Base-by-base conservation (phyloP, 2,888 invertebrate species). In the Cyaniris semiargus region DNA sequence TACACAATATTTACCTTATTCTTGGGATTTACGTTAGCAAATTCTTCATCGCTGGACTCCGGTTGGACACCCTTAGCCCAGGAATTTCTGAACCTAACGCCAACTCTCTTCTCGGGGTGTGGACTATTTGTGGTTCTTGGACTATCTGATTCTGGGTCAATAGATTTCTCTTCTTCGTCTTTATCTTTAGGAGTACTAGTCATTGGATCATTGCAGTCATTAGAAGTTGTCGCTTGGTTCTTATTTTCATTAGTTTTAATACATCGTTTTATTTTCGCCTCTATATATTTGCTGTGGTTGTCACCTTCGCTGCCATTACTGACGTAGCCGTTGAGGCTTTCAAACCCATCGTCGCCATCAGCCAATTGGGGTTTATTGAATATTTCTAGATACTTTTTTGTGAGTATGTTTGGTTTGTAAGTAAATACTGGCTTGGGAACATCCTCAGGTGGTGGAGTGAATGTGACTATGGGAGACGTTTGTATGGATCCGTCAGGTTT, bases 261-360 rank as follows among this genome's bases (percentile, higher is more conserved):
- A 44, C 70, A 71, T 48, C 58, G 53, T 74, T 76, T 78, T 18
- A 31, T 60, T 76, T 77, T 79, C 77, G 80, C 60, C 70, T 81
- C 79, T n/a, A 79, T 77, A 48, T 83, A 83, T 83, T 85, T 86
- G 3, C 80, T 80, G 80, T 83, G 85, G 76, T 84, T 89, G 60
- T 93, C 93, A 70, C 85, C 89, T 79, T 94, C 93, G 81, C 96
- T 96, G 77, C 95, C 95, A 84, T 96, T 95, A 0, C 97, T 97
- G 81, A 96, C 96, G 86, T 97, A 97, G 13, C 97, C 97, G 83
- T 97, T 97, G 10, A 97, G 94, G 87, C 97, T 97, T 90, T 97
- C 97, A 84, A 97, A 97, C 18, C 97, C 97, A 85, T 97, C 97
- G 85, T 97, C 97, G 85, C 97, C 94, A 79, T 94, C 94, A 44